phyloP scores from a whole-genome alignment of 2,113 vertebrate species.

The Podarcis raffonei region DNA sequence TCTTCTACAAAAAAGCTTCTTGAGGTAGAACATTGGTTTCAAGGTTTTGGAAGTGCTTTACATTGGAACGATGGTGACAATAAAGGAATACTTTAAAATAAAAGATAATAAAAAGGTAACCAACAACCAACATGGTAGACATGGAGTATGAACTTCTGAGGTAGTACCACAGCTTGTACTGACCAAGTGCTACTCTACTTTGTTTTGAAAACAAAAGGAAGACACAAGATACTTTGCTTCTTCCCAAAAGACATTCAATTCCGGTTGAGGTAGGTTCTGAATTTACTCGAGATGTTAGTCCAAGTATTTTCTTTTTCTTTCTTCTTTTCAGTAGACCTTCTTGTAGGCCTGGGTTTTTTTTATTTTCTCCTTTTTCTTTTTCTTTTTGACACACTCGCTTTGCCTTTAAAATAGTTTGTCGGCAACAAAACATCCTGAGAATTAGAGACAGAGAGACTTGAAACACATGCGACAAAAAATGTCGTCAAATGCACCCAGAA shows the following conservation, averaged over 20 bases:
- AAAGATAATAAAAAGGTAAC: conserved; percentile 26
- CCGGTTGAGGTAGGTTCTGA: conserved; percentile 98
- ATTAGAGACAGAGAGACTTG: conserved; percentile 46
- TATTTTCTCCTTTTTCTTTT: conserved; percentile 44
- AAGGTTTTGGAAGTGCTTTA: conserved; percentile 93
- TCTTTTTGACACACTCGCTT: conserved; percentile 65
- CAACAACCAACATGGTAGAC: conserved; percentile 67
- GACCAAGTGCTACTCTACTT: conserved; percentile 77
- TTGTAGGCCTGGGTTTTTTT: conserved; percentile 71
- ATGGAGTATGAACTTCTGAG: conserved; percentile 86
- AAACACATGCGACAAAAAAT: conserved; percentile 51
- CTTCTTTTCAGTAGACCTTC: conserved; percentile 69
- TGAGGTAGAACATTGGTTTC: conserved; percentile 98
- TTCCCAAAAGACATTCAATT: conserved; percentile 95
- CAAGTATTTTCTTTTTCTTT: conserved; percentile 73
- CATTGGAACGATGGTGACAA: conserved; percentile 70
- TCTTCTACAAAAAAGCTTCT: conserved; percentile 80
- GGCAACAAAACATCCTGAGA: conserved; percentile 88
- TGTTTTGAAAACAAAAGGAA: conserved; percentile 78
- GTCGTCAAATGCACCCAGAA: conserved; percentile 32
- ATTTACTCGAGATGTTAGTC: conserved; percentile 78
- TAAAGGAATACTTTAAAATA: background rate
- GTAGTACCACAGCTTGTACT: conserved; percentile 86
- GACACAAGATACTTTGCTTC: conserved; percentile 74
- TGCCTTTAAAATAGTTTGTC: conserved; percentile 69